A percentile compares a stretch with the other conserved stretches of the same genome.
These are phyloP conservation scores for Montipora capitata DNA, from an alignment of 92 coral and sea anemone species.

Conservation along the genomic window DNA sequence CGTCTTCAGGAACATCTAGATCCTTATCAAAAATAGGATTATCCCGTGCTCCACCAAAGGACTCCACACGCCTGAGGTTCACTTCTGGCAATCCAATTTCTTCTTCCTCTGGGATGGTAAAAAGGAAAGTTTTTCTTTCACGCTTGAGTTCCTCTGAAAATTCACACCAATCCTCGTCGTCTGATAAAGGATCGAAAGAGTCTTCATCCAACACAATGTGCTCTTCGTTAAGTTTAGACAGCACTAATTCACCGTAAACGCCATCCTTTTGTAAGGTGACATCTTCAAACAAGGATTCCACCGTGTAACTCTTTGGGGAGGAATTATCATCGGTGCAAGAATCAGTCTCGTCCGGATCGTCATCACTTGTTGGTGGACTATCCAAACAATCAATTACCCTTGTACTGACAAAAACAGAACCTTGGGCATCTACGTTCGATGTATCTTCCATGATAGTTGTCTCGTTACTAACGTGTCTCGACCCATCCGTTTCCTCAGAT, in stretches of 20 bases:
- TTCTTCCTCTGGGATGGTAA: conserved; percentile 55
- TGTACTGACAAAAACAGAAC: conserved; percentile 22
- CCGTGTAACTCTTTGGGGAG: conserved; percentile 9
- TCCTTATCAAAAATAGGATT: conserved; percentile 9
- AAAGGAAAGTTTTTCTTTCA: conserved; percentile 31
- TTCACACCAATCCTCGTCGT: conserved; percentile 42
- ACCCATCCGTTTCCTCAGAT: not conserved
- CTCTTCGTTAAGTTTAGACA: conserved; percentile 22
- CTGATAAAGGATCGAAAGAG: conserved; percentile 17
- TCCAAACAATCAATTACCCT: conserved; percentile 44
- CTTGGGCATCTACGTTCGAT: conserved; percentile 18
- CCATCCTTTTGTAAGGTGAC: conserved; percentile 54
- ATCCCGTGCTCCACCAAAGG: not conserved
- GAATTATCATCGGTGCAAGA: not conserved
- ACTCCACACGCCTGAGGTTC: not conserved
- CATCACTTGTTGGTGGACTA: conserved; percentile 9
- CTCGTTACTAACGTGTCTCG: not conserved
- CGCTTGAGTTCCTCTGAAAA: conserved; percentile 33
- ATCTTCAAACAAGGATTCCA: conserved; percentile 32
- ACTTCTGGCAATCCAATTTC: conserved; percentile 30
- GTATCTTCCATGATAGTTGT: not conserved
- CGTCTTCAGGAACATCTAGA: not conserved
- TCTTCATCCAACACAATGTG: conserved; percentile 11
- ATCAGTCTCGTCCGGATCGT: conserved; percentile 11
- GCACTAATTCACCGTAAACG: conserved; percentile 52